These are phyloP conservation scores for Antheraea yamamai DNA, from an alignment of 2,888 invertebrate genomes.

Conservation along the genomic window DNA sequence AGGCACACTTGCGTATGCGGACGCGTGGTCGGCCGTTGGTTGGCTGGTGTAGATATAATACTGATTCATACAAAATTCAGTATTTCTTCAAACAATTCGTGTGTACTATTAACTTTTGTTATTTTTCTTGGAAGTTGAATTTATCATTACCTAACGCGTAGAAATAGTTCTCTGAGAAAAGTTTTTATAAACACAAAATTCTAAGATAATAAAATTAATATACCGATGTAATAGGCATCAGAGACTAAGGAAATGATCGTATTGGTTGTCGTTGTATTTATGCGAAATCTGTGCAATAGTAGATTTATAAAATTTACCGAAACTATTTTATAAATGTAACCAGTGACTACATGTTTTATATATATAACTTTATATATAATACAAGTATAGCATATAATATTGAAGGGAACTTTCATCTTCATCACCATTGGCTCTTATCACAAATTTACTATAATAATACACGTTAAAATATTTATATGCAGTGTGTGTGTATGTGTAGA, in stretches of 20 bases:
- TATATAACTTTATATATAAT: not conserved
- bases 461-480: not conserved
- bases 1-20: too few relatives aligned
- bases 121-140: too few relatives aligned
- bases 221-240: conserved; percentile 16
- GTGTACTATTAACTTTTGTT: too few relatives aligned
- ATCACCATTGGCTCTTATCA: not conserved
- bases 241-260: conserved; percentile 71
- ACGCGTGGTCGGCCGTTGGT: too few relatives aligned
- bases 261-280: conserved; percentile 51
- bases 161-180: not conserved
- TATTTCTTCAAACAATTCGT: too few relatives aligned
- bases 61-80: too few relatives aligned
- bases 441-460: not conserved
- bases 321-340: not conserved
- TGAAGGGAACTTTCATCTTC: not conserved
- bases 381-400: not conserved
- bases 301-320: conserved; percentile 3
- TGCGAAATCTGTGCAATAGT: conserved; percentile 48
- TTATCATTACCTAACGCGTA: too few relatives aligned
- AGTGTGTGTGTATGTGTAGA: not conserved
- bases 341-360: not conserved
- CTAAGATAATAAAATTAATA: conserved; percentile 54
- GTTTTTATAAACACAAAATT: not conserved
- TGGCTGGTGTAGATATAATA: too few relatives aligned